Base-by-base conservation (phyloP, 2,797 vertebrate species). In the Vultur gryphus region DNA sequence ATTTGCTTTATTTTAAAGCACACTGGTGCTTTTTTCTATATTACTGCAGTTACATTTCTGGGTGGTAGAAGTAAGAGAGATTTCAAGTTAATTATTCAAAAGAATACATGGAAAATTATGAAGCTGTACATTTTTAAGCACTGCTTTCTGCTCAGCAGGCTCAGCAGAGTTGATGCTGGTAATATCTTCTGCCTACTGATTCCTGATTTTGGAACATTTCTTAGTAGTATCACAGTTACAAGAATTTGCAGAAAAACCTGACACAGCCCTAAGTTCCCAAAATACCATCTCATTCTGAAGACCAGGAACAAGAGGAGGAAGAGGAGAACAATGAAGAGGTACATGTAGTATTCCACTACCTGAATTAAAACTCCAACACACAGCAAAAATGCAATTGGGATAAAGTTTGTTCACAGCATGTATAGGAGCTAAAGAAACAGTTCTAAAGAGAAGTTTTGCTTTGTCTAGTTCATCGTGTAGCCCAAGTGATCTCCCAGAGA, bases 141-240 rank as follows among this genome's bases (percentile, higher is more conserved):
- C 33, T 44, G n/a, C 33, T 70, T 62, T 83, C 29, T 66, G 33
- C 37, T 35, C 20, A 20, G 39, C 95, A 99, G 99, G 93, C 98
- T 99, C 95, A 98, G 97, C 75, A 86, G 70, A 3, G 98, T 98
- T 9, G 92, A 98, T 72, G 29, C 95, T 35, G 98, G 97, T 43
- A 98, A 98, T 81, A 85, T 98, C 28, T 87, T 98, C 28, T 98
- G 98, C 12, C 97, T 98, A 81, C 81, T 98, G 85, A 97, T 97
- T 25, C 98, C 98, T 11, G 98, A 99, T 44, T 8, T 98, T 5
- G 90, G 97, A 70, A 94, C 98, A 10, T 95, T 98, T 43, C 64
- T 98, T 17, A 95, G 96, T 11, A 95, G 96, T 10, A 72, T 98
- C 55, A 94, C 98, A 31, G 51, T 98, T 65, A 87, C 97, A 54